These are phyloP conservation scores for Ceratina australensis DNA, from an alignment of 1,140 invertebrate species.

Conservation along the genomic window DNA sequence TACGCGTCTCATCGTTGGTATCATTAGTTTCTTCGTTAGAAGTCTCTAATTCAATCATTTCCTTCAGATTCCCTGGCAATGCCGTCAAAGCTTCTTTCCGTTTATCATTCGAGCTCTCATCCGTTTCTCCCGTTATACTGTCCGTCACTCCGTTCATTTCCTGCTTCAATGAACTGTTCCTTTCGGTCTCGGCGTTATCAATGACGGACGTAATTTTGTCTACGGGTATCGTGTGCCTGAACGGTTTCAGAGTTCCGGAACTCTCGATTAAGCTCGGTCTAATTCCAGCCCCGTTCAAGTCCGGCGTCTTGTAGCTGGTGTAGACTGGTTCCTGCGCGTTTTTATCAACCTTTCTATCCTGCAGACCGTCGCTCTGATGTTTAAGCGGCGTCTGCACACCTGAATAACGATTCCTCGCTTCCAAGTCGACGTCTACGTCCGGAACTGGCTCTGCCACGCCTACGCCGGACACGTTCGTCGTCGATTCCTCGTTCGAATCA, in stretches of 20 bases:
- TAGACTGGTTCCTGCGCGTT: constrained; percentile 79
- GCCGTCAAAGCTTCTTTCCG: constrained; percentile 21
- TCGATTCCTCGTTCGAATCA: constrained; percentile 26
- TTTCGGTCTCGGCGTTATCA: background rate
- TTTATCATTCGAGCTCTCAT: background rate
- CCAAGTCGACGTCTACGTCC: constrained; percentile 71
- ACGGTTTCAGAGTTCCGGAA: constrained; percentile 73
- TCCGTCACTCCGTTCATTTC: constrained; percentile 3
- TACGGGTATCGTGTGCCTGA: constrained; percentile 83
- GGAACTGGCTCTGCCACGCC: constrained; percentile 74
- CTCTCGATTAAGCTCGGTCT: constrained; percentile 71
- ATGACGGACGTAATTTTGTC: constrained; percentile 82
- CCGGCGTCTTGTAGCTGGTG: constrained; percentile 84
- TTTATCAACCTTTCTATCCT: constrained; percentile 49
- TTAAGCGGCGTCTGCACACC: constrained; percentile 54
- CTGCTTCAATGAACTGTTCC: background rate
- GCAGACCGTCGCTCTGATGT: constrained; percentile 38
- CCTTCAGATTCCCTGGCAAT: constrained; percentile 49
- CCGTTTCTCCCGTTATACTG: background rate
- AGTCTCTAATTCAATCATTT: constrained; percentile 64
- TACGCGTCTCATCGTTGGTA: constrained; percentile 27
- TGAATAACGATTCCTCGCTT: constrained; percentile 69
- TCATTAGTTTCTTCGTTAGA: constrained; percentile 51
- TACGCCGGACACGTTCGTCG: constrained; percentile 61
- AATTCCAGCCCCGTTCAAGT: constrained; percentile 75